Base-by-base conservation (phyloP, 2,888 invertebrate species). In the Hypena proboscidalis region DNA sequence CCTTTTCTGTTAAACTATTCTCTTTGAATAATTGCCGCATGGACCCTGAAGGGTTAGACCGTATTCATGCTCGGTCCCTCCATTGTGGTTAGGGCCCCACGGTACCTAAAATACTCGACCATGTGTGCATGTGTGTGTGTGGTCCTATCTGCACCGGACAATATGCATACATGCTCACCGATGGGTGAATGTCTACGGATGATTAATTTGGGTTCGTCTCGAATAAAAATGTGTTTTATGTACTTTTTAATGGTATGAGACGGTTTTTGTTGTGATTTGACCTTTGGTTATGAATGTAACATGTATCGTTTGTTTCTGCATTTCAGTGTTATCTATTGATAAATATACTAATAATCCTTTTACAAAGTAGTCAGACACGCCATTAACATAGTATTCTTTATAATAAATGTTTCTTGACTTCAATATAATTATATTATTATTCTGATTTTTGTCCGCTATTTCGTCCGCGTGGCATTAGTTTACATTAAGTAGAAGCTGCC, bases 1-100 rank as follows among this genome's bases (percentile, higher is more conserved):
- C 90, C 90, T 90, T n/a, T 90, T 90, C 90, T 89, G 87, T 85
- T 90, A 89, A 90, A 90, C 90, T 90, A 90, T 90, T 90, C 91
- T 90, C 83, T 91, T 90, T 91, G 91, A 91, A 91, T 91, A 91
- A 91, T 91, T 91, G 91, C 88, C 85, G 90, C 84, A 73, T 88
- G 91, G 90, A 89, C 88, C n/a, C 79, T 86, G 90, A 90, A 90
- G 90, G 90, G 90, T 90, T 82, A 81, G 81, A 84, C 73, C 81
- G 84, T 88, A 85, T 88, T 89, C 88, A 85, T 84, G 85, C 79
- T 77, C 76, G 81, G 82, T 83, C 83, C 84, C 79, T 71, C 71
- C 76, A 81, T 81, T 85, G 87, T 82, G 88, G 86, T 85, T 78
- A 74, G 77, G 76, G 75, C 67, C 68, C n/a, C 70, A 70, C 69